Percentiles rank a stretch among this genome's conserved stretches.
Evolutionary conservation across 2,888 invertebrate genomes (phyloP).

Genomic region (Acanthosepion esculentum): DNA sequence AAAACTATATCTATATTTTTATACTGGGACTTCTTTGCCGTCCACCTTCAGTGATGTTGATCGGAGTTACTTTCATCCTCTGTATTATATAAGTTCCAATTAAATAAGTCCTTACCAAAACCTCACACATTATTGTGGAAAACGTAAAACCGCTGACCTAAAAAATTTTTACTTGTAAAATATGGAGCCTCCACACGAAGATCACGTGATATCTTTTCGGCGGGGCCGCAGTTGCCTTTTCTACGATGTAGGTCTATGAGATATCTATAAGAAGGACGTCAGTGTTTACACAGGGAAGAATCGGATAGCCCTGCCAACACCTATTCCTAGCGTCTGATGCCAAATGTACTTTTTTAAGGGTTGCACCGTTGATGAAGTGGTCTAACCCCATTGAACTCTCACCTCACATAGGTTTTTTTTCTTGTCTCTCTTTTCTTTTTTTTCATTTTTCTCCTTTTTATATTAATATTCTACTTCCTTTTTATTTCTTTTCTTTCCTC

Average conservation of each 20-base stretch:
- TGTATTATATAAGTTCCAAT: too few relatives aligned
- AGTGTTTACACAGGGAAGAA: neutral
- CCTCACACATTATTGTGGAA: too few relatives aligned
- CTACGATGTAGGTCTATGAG: neutral
- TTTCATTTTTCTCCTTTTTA: neutral
- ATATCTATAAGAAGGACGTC: neutral
- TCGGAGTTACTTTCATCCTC: too few relatives aligned
- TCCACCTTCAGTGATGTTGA: too few relatives aligned
- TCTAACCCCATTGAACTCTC: neutral
- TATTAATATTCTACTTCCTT: neutral
- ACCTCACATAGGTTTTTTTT: neutral
- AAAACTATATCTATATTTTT: too few relatives aligned
- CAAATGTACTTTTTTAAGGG: neutral
- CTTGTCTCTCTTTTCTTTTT: neutral
- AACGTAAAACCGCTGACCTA: too few relatives aligned
- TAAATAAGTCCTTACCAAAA: too few relatives aligned
- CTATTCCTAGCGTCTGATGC: neutral
- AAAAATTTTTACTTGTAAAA: too few relatives aligned
- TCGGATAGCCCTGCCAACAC: neutral
- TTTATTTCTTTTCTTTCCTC: neutral
- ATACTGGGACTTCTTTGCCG: too few relatives aligned
- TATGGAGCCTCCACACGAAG: too few relatives aligned
- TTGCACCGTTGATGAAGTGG: constrained; percentile 4
- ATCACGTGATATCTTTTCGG: too few relatives aligned
- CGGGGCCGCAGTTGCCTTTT: too few relatives aligned